Percentiles rank a stretch among this genome's conserved stretches.
Conservation (phyloP, 23 tunicate genomes). For the Oikopleura albicans region DNA sequence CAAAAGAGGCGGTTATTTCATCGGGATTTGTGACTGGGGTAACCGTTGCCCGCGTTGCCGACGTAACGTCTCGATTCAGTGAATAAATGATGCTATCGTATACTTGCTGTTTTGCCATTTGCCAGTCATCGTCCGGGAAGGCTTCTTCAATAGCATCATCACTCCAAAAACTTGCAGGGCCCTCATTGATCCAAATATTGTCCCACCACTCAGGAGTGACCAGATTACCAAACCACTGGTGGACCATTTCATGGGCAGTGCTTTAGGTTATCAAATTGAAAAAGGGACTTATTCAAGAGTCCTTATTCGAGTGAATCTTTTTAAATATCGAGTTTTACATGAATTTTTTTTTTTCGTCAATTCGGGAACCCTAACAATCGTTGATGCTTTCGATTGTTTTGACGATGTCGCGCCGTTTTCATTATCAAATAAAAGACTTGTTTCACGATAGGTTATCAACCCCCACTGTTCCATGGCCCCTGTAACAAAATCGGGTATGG, state of each 20-base stretch:
- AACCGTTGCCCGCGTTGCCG: background rate
- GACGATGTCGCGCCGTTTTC: background rate
- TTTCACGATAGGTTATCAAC: constrained; percentile 37
- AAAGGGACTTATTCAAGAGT: no score
- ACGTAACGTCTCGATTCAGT: background rate
- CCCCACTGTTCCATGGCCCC: constrained; percentile 99
- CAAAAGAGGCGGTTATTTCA: background rate
- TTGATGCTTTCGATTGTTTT: background rate
- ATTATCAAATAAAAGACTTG: background rate
- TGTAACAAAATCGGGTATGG: constrained; percentile 91
- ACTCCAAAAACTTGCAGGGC: constrained; percentile 41
- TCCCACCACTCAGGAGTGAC: constrained; percentile 99
- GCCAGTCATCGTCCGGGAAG: background rate
- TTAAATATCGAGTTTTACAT: no score
- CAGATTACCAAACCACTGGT: constrained; percentile 96
- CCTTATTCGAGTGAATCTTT: no score
- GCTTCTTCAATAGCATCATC: background rate
- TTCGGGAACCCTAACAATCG: no score
- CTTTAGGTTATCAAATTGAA: no score
- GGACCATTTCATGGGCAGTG: constrained; percentile 92
- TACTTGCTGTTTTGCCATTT: constrained; percentile 11
- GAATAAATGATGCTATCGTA: background rate
- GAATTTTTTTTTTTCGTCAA: no score
- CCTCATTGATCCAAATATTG: constrained; percentile 94
- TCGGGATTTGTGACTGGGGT: background rate